Evolutionary conservation across 2,797 vertebrate genomes (phyloP).

Genomic region (Tangara arthus): DNA sequence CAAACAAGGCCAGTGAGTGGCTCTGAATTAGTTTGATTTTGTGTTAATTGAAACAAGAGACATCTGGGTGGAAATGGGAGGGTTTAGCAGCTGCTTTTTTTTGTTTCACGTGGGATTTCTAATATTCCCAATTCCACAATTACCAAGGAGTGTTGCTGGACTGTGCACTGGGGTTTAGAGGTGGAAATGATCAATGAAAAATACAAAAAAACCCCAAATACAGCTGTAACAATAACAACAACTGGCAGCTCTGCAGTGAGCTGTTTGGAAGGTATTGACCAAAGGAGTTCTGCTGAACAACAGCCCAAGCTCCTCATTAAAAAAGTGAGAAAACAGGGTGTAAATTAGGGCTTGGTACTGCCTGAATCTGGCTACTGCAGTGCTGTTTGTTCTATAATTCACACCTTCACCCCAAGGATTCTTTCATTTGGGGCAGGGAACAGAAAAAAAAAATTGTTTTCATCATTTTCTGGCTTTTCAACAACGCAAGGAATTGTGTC

Average conservation of each 20-base stretch:
- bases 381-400: neutral
- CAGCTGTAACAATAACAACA: neutral
- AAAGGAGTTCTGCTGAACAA: neutral
- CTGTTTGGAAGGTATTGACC: neutral
- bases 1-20: neutral
- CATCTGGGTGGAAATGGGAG: conserved; percentile 21
- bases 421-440: neutral
- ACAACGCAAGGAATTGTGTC: neutral
- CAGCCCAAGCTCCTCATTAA: neutral
- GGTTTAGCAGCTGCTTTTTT: neutral
- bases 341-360: neutral
- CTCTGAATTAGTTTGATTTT: neutral
- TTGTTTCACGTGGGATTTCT: neutral
- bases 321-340: neutral
- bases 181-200: neutral
- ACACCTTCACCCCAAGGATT: neutral
- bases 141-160: neutral
- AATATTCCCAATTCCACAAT: neutral
- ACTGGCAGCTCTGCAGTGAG: neutral
- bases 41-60: conserved; percentile 3
- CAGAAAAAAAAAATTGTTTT: neutral
- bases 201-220: neutral
- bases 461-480: neutral
- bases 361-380: neutral
- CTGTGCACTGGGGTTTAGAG: neutral